Evolutionary conservation across 1,140 invertebrate genomes (phyloP), one percentile per base, ranked within the genome.

Genomic region (Drosophila bocqueti): DNA sequence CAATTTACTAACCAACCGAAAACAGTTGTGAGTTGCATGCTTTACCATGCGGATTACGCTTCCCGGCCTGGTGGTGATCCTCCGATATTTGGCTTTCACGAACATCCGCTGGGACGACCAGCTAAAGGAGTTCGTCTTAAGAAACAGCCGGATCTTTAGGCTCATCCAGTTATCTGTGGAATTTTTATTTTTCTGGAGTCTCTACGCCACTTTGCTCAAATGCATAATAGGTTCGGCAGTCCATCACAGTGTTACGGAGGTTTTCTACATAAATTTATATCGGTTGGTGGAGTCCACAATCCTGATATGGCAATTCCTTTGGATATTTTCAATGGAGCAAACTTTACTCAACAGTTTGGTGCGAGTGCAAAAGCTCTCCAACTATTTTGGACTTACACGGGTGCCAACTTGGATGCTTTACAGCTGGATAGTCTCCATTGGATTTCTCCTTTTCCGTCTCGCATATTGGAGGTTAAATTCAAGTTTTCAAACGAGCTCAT

Each of bases 401-500:
- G 5, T 57, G 24, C 54, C 36, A 21, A 13, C 5, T 26, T 57
- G 54, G 54, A 31, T 57, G 36, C 1, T 26, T 4, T n/a, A n/a
- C 3, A 2, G 21, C 9, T 57, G 15, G 15, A n/a, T 57, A 11
- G 0, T 26, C 1, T 16, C 0, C 15, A 2, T 8, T 10, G 38
- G 8, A n/a, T n/a, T 26, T 11, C 0, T 11, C 5, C 0, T n/a
- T 10, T 11, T 26, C 0, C 21, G 36, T 2, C 1, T 10, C 15
- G 4, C 0, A 3, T 40, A n/a, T 40, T 40, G 36, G 54, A 24
- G 10, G 1, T 1, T 11, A 6, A 0, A 2, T 16, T 7, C 0
- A 1, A 0, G 0, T 4, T 0, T 3, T 1, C 8, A 0, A 11
- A 2, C 1, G 1, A 55, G 4, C 2, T 11, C 3, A 24, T 1